Percentiles rank a stretch among this genome's conserved stretches.
Evolutionary conservation across 2,113 vertebrate genomes (phyloP).

Genomic region (Aldabrachelys gigantea): DNA sequence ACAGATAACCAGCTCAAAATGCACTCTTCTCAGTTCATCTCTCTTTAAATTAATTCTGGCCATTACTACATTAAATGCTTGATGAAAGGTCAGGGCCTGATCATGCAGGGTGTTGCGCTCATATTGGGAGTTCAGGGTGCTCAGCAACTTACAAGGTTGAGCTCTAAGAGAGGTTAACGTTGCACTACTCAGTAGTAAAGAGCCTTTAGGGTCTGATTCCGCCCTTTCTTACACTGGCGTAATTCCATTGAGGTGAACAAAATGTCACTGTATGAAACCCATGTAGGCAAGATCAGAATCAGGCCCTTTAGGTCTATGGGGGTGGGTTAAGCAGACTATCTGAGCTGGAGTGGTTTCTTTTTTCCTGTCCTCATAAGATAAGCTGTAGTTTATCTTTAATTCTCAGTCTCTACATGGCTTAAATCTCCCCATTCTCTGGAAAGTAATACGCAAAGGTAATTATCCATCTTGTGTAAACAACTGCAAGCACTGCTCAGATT

Average conservation of each 20-base stretch:
- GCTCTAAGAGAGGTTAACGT: background rate
- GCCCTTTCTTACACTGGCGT: background rate
- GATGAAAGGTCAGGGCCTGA: background rate
- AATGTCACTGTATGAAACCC: background rate
- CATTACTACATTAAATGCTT: background rate
- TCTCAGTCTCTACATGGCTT: background rate
- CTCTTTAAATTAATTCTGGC: conserved; percentile 4
- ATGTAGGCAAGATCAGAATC: background rate
- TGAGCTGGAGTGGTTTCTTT: background rate
- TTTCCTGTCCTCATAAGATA: background rate
- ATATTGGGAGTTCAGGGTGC: accelerated
- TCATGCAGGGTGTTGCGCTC: background rate
- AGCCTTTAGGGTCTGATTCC: background rate
- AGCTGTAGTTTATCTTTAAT: background rate
- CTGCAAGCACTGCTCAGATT: conserved; percentile 37
- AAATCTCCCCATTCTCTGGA: background rate
- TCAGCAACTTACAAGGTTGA: background rate
- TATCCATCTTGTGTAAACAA: conserved; percentile 42
- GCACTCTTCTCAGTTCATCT: background rate
- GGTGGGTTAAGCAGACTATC: background rate
- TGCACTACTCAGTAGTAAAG: background rate
- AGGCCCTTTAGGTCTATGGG: accelerated
- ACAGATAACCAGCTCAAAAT: background rate
- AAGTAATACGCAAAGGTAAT: background rate
- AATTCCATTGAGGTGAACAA: background rate